Base-by-base conservation (phyloP, 2,113 vertebrate genomes). In the Rana temporaria region DNA sequence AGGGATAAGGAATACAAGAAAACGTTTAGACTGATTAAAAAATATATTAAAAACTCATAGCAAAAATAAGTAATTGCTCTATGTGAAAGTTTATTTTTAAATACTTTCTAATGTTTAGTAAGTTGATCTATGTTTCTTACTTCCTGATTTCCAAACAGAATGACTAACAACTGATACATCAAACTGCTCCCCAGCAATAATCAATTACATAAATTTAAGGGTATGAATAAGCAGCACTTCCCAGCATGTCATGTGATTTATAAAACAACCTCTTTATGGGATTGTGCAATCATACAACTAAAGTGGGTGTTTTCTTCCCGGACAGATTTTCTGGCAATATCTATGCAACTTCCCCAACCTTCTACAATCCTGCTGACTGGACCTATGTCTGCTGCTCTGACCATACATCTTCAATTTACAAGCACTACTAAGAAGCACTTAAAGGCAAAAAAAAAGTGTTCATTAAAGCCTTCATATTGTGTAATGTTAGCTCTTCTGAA, bases 171-270 rank as follows among this genome's bases (percentile, higher is more conserved):
- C 17, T 79, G 76, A 79, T 55, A 18, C 55, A 26, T 59, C 53
- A 42, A 67, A 56, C 65, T 67, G 59, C 59, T 69, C 53, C 20
- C 53, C 30, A 79, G 24, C 55, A 79, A 68, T 59, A 74, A 74
- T 60, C 9, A 74, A 74, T 74, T 59, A 59, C 71, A 74, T 79
- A 79, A 79, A 57, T 69, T 53, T 38, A 55, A 32, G 26, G 30
- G 12, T 38, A 79, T 79, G 77, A 79, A 34, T 79, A 67, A 79
- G 64, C 24, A 18, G 32, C 77, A 79, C n/a, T 79, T 79, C 64
- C 77, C 77, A 79, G 77, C 19, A 79, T 69, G 53, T 67, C 64
- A 79, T n/a, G 30, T 57, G 77, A 79, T 79, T 67, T 79, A 79
- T 67, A 19, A 26, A 38, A 57, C 53, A 57, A 79, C 30, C 77